Evolutionary conservation across 2,888 invertebrate genomes (phyloP).

Genomic region (Macrosiphum euphorbiae): DNA sequence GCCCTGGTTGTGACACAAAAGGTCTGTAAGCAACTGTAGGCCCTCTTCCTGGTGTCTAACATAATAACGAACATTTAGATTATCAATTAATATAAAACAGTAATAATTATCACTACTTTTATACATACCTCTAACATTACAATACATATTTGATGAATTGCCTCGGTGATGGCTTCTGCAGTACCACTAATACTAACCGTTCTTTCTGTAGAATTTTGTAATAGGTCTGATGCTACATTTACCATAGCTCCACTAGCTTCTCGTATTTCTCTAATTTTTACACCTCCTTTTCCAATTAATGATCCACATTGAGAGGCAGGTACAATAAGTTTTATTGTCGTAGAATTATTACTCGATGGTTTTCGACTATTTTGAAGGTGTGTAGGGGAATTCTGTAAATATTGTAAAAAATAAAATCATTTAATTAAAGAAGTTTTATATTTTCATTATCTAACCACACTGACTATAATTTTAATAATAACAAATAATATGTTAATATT

Average conservation of each 20-base stretch:
- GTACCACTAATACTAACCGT: constrained; percentile 98
- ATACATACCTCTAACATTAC: constrained; percentile 90
- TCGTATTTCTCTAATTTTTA: constrained; percentile 99
- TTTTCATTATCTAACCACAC: neutral
- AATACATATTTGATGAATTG: constrained; percentile 99
- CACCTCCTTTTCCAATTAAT: constrained; percentile 98
- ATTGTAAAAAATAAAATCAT: neutral
- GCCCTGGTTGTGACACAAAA: constrained; percentile 73
- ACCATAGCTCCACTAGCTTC: constrained; percentile 95
- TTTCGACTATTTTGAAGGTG: constrained; percentile 52
- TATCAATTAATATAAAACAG: neutral
- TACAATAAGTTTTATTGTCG: constrained; percentile 96
- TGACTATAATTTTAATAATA: neutral
- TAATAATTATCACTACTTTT: neutral
- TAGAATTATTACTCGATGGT: constrained; percentile 77
- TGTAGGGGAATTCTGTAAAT: constrained; percentile 22
- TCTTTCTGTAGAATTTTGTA: constrained; percentile 98
- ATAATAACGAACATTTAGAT: neutral
- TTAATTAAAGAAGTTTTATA: neutral
- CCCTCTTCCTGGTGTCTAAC: constrained; percentile 57
- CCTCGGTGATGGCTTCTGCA: constrained; percentile 97
- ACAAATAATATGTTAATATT: neutral
- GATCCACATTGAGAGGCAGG: constrained; percentile 99
- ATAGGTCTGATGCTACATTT: constrained; percentile 98
- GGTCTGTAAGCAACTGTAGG: constrained; percentile 61